Percentiles rank a stretch among this genome's conserved stretches.
Conservation (phyloP, 2,797 vertebrate species). For the Rhinoraja longicauda region DNA sequence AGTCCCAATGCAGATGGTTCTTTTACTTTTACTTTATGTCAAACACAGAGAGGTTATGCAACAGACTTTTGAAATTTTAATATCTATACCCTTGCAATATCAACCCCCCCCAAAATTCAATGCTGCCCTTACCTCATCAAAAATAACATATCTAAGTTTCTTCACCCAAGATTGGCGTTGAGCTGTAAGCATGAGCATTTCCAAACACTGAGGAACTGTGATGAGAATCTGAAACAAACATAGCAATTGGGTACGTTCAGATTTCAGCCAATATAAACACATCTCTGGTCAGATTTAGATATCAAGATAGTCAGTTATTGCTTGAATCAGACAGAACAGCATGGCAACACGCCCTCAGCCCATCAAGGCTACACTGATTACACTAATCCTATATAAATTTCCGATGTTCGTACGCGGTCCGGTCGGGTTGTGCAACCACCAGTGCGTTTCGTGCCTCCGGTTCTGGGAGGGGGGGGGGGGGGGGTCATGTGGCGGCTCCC, state of each 20-base stretch:
- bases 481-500: too few species aligned
- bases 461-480: too few species aligned
- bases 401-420: too few species aligned
- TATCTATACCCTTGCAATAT: background rate
- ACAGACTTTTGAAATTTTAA: background rate
- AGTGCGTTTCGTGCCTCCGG: too few species aligned
- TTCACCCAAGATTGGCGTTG: slow-evolving; percentile 48
- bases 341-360: too few species aligned
- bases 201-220: slow-evolving; percentile 54
- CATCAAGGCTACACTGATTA: too few species aligned
- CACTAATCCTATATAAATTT: too few species aligned
- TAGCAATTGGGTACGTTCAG: background rate
- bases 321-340: too few species aligned
- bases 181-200: slow-evolving; percentile 52
- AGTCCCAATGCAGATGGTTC: background rate
- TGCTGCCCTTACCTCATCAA: slow-evolving; percentile 51
- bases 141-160: slow-evolving; percentile 51
- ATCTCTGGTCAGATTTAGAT: background rate
- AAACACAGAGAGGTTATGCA: too few species aligned
- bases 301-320: background rate
- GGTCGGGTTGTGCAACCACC: too few species aligned
- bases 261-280: background rate
- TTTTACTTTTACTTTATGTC: background rate
- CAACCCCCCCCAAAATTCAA: background rate
- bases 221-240: slow-evolving; percentile 50